A percentile compares a stretch with the other conserved stretches of the same genome.
These are phyloP conservation scores for Hozukius guyotensis DNA, from an alignment of 2,797 vertebrate genomes.

Conservation along the genomic window DNA sequence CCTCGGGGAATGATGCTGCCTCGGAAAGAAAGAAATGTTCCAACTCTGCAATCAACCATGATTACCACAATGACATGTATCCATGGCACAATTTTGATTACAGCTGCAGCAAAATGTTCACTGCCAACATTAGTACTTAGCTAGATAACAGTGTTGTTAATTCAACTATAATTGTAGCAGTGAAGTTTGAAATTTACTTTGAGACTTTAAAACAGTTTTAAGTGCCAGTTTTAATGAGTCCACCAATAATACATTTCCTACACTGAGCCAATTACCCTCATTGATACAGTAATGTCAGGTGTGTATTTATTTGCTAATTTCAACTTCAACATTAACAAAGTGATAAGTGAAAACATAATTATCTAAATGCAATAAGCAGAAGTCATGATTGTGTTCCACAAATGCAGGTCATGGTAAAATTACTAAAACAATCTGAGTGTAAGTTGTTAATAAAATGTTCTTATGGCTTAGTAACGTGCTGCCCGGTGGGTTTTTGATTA, in stretches of 20 bases:
- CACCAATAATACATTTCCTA: not conserved
- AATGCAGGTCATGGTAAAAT: not conserved
- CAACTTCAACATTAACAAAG: not conserved
- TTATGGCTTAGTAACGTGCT: not conserved
- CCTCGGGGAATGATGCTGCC: not conserved
- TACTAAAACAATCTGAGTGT: not conserved
- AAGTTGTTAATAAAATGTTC: not conserved
- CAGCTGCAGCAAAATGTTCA: slow-evolving; percentile 1
- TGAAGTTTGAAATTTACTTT: not conserved
- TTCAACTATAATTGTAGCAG: not conserved
- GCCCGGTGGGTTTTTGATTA: not conserved
- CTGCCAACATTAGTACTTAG: not conserved
- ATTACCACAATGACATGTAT: not conserved
- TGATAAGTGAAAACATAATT: not conserved
- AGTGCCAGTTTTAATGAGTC: not conserved
- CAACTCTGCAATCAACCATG: slow-evolving; percentile 1
- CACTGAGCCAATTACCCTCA: not conserved
- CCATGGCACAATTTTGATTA: not conserved
- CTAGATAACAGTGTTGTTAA: not conserved
- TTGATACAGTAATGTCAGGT: not conserved
- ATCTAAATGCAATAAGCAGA: not conserved
- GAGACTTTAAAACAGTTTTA: not conserved
- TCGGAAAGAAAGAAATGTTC: not conserved
- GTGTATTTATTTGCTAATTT: not conserved
- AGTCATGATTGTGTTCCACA: not conserved